A percentile compares a stretch with the other conserved stretches of the same genome.
Evolutionary conservation across 2,888 invertebrate species (phyloP).

Genomic region (Temnothorax rugatulus): DNA sequence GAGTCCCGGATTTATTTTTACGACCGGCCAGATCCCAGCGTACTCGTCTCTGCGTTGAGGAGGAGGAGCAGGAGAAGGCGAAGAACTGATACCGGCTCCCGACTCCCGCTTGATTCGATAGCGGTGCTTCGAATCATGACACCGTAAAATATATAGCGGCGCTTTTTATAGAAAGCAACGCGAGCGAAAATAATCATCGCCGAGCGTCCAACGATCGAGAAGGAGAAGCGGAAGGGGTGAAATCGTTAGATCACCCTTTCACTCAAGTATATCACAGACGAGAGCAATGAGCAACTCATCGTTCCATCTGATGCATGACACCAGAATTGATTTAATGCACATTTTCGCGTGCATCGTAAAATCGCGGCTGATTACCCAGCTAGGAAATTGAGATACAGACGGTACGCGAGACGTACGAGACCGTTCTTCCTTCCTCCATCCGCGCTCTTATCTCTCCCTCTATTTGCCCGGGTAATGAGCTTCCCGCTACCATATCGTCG

Average conservation of each 20-base stretch:
- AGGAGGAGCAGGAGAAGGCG: slow-evolving; percentile 10
- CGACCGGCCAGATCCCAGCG: slow-evolving; percentile 58
- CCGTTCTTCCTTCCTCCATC: background rate
- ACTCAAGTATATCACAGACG: too few species aligned
- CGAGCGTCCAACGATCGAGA: background rate
- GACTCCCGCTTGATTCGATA: slow-evolving; percentile 44
- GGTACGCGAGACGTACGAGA: background rate
- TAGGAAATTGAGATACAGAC: slow-evolving; percentile 41
- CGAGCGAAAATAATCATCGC: slow-evolving; percentile 46
- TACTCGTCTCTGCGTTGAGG: slow-evolving; percentile 39
- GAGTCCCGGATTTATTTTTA: slow-evolving; percentile 70
- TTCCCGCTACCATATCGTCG: background rate
- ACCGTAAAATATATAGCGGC: slow-evolving; percentile 20
- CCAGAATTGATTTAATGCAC: slow-evolving; percentile 1
- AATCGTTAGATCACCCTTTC: slow-evolving; percentile 4
- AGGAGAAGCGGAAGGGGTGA: background rate
- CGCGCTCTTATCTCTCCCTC: slow-evolving; percentile 26
- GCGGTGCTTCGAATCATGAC: slow-evolving; percentile 23
- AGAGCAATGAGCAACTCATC: too few species aligned
- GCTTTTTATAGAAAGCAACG: slow-evolving; percentile 31
- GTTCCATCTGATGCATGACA: background rate
- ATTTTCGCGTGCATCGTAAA: slow-evolving; percentile 24
- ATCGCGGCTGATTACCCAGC: slow-evolving; percentile 11
- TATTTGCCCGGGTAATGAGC: slow-evolving; percentile 47
- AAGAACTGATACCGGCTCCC: slow-evolving; percentile 49